These are phyloP conservation scores for Sebastes reedi DNA, from an alignment of 2,797 vertebrate genomes.

Conservation along the genomic window DNA sequence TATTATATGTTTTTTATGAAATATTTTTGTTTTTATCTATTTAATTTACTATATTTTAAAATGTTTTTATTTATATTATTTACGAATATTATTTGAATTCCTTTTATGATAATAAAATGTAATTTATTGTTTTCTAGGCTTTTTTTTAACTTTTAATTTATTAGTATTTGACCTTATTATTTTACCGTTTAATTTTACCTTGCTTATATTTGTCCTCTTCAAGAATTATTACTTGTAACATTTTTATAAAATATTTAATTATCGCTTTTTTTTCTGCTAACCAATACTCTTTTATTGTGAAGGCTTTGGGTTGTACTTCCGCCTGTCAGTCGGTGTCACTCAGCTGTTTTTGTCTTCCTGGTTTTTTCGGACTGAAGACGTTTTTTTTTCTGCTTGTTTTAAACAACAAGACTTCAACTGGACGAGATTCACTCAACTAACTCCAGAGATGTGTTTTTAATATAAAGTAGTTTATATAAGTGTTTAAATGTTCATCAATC, in stretches of 20 bases:
- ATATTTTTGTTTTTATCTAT: neutral
- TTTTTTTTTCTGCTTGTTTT: neutral
- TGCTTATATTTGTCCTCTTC: too few relatives aligned
- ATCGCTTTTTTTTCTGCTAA: neutral
- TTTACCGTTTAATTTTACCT: neutral
- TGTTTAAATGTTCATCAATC: neutral
- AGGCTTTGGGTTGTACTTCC: neutral
- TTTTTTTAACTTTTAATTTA: neutral
- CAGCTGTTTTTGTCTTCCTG: conserved; percentile 51
- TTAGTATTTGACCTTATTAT: neutral
- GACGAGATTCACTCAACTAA: accelerated
- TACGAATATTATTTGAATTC: neutral
- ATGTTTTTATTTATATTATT: neutral
- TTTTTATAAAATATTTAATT: too few relatives aligned
- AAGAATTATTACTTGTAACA: too few relatives aligned
- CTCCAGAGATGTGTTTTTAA: neutral
- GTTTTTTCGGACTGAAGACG: conserved; percentile 2
- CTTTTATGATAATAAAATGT: neutral
- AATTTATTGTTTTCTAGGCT: neutral
- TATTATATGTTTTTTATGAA: neutral
- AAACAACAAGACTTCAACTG: neutral
- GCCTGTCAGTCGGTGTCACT: neutral
- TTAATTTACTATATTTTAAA: neutral
- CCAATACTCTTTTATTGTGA: conserved; percentile 26
- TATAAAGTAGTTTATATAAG: accelerated